Evolutionary conservation across 2,888 invertebrate genomes (phyloP).

Genomic region (Dicyrtomina minuta): DNA sequence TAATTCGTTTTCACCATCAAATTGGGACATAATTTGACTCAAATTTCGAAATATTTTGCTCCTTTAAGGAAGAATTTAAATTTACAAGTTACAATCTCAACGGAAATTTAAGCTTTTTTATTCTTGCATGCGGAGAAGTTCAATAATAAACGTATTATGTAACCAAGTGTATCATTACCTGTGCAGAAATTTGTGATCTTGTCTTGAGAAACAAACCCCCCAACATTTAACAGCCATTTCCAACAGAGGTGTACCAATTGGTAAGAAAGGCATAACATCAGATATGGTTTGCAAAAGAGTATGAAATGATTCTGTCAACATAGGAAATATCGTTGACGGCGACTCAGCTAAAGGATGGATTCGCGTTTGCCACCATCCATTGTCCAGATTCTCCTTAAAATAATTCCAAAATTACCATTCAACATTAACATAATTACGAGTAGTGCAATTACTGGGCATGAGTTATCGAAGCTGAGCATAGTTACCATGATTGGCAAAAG

Average conservation of each 20-base stretch:
- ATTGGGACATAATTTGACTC: slow-evolving; percentile 88
- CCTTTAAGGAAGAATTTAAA: slow-evolving; percentile 58
- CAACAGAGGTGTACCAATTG: slow-evolving; percentile 81
- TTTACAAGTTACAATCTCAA: neutral
- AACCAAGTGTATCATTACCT: slow-evolving; percentile 52
- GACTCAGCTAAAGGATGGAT: slow-evolving; percentile 50
- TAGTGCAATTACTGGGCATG: no score
- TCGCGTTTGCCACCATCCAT: slow-evolving; percentile 54
- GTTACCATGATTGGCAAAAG: slow-evolving; percentile 56
- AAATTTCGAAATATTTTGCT: slow-evolving; percentile 94
- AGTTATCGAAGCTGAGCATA: no score
- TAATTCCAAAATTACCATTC: no score
- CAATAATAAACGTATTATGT: neutral
- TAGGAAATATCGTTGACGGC: slow-evolving; percentile 50
- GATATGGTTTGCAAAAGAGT: slow-evolving; percentile 80
- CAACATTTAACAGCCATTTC: slow-evolving; percentile 92
- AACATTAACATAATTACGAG: no score
- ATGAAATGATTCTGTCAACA: slow-evolving; percentile 74
- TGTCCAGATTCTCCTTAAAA: slow-evolving; percentile 47
- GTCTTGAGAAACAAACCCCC: slow-evolving; percentile 83
- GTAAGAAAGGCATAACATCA: slow-evolving; percentile 83
- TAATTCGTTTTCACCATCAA: slow-evolving; percentile 73
- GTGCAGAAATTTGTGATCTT: slow-evolving; percentile 89
- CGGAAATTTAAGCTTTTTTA: neutral
- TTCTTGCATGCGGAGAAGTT: neutral